A percentile compares a stretch with the other conserved stretches of the same genome.
Conservation (phyloP, 2,888 invertebrate species). For the Biston betularia region DNA sequence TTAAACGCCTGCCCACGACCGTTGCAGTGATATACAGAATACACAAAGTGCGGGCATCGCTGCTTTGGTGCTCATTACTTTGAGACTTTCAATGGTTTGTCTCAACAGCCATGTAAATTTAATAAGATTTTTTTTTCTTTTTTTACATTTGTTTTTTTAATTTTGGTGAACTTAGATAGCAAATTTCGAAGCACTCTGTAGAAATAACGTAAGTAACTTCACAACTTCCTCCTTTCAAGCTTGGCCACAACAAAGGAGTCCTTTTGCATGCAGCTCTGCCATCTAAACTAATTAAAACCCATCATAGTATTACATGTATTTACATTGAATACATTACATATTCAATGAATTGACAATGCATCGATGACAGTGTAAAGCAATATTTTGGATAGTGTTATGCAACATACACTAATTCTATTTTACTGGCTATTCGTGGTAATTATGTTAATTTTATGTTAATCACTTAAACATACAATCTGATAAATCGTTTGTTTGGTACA, state of each 20-base stretch:
- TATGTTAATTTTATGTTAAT: conserved; percentile 5
- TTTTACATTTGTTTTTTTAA: no score
- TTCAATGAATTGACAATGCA: conserved; percentile 11
- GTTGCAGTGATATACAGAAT: no score
- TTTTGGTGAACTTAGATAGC: no score
- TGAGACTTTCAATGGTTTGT: no score
- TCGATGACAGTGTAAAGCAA: conserved; percentile 6
- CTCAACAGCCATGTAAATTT: no score
- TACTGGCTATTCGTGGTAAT: conserved; percentile 4
- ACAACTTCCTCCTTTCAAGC: background rate
- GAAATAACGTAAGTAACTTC: background rate
- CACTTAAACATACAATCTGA: background rate
- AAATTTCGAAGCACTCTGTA: no score
- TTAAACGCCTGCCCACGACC: no score
- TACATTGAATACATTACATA: conserved; percentile 14
- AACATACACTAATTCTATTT: conserved; percentile 14
- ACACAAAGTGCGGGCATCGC: no score
- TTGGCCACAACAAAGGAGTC: conserved; percentile 6
- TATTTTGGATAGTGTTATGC: conserved; percentile 21
- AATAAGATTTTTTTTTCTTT: no score
- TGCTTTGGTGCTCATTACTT: no score
- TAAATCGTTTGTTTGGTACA: background rate
- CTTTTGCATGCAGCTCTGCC: conserved; percentile 7
- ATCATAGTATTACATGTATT: conserved; percentile 10
- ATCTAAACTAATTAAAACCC: conserved; percentile 9